Evolutionary conservation across 2,888 invertebrate species (phyloP), one percentile per base, ranked within the genome.

Genomic region (Sylvicola fuscatus): DNA sequence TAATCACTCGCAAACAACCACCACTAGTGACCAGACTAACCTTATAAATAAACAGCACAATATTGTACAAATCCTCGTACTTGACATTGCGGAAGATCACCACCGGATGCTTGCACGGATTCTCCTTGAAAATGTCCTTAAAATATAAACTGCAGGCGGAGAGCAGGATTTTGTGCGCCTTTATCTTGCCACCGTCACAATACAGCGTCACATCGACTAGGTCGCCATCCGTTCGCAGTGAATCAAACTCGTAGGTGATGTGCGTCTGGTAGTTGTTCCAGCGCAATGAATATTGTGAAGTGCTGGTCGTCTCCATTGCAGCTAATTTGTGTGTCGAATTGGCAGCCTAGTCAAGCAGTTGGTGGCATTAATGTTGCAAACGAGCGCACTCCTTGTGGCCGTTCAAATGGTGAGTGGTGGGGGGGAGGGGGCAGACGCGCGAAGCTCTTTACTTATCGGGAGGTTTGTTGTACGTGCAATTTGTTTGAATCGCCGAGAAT

Each of bases 101-200:
- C 37, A 81, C 75, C 41, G 80, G 80, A 60, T 81, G 80, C 43
- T 76, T 75, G 50, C 78, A 79, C 31, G 79, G 79, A 53, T 78
- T 79, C 53, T 79, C 79, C 61, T 76, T 65, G 42, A 72, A 70
- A 45, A 72, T 68, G 49, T 71, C 68, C 44, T 65, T 68, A 51
- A 86, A 84, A 52, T 83, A 86, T 44, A 69, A 70, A 48, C 84
- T 84, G 52, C 84, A 86, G 5, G 83, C 83, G 1, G 83, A 81
- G 14, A 86, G 62, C 35, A 86, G 66, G 65, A 84, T 75, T 64
- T 79, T 82, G 51, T 86, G 86, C 28, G 84, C 84, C 49, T 73
- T 74, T 43, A 86, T 76, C 59, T 76, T 73, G 40, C 76, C 72
- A 41, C 84, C 84, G 54, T 84, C 84, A 51, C 82, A 83, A 54